Percentiles rank a stretch among this genome's conserved stretches.
Evolutionary conservation across 2,797 vertebrate genomes (phyloP).

Genomic region (Cuculus canorus): DNA sequence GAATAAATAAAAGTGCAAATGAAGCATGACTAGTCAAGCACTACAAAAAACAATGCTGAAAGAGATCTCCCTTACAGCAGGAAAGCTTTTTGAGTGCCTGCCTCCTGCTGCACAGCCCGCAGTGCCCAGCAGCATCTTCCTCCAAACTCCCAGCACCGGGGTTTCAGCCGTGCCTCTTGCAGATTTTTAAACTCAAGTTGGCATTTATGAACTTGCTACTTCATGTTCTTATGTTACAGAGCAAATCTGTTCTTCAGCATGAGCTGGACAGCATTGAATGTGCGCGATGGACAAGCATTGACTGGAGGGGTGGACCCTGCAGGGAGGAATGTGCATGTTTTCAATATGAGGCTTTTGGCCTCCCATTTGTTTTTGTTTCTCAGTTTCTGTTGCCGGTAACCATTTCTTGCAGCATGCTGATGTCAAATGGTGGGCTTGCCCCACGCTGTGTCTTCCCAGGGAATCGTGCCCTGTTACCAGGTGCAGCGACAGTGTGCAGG

Average conservation of each 20-base stretch:
- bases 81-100: not conserved
- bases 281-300: fast-evolving
- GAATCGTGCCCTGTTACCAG: fast-evolving
- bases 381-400: not conserved
- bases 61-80: not conserved
- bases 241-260: not conserved
- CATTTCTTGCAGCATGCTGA: too few relatives aligned
- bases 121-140: too few relatives aligned
- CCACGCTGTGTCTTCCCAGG: fast-evolving
- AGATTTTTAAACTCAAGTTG: too few relatives aligned
- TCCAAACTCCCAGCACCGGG: fast-evolving
- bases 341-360: fast-evolving
- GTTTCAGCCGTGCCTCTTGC: fast-evolving
- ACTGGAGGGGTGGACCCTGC: fast-evolving
- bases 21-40: not conserved
- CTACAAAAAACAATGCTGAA: fast-evolving
- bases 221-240: too few relatives aligned
- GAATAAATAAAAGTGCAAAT: not conserved
- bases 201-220: not conserved
- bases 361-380: not conserved
- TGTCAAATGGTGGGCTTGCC: fast-evolving
- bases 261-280: not conserved
- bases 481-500: fast-evolving
- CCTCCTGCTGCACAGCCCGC: too few relatives aligned
- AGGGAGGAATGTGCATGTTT: not conserved